phyloP scores from a whole-genome alignment of 2,888 invertebrate genomes.

The Pyrochroa serraticornis region DNA sequence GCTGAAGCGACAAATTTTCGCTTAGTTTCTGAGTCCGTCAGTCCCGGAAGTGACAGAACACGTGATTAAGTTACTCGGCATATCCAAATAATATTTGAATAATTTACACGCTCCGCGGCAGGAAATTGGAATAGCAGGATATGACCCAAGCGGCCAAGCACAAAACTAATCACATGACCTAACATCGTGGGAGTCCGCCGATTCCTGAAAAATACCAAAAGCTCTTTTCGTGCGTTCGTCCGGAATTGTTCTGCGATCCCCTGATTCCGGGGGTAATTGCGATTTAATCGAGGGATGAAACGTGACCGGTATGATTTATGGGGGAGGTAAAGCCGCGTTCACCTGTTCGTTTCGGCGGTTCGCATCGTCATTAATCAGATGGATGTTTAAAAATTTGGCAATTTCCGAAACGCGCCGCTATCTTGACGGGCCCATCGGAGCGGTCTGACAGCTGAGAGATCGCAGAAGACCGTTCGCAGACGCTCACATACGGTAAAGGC shows the following conservation, averaged over 20 bases:
- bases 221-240: too few species aligned
- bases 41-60: too few species aligned
- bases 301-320: conserved; percentile 26
- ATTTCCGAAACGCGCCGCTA: conserved; percentile 30
- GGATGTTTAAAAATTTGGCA: conserved; percentile 32
- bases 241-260: conserved; percentile 8
- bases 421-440: conserved; percentile 33
- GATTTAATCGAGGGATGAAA: conserved; percentile 20
- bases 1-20: too few species aligned
- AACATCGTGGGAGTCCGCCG: too few species aligned
- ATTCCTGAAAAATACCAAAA: too few species aligned
- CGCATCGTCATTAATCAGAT: conserved; percentile 30
- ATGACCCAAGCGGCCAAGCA: too few species aligned
- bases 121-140: too few species aligned
- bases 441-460: conserved; percentile 33
- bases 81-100: too few species aligned
- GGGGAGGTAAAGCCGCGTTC: conserved; percentile 1
- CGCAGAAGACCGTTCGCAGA: conserved; percentile 29
- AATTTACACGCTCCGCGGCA: too few species aligned
- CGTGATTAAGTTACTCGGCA: too few species aligned
- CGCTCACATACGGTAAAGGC: conserved; percentile 22
- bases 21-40: too few species aligned
- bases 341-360: background rate
- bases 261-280: conserved; percentile 28
- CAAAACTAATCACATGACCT: too few species aligned